These are phyloP conservation scores for Trachelus iudaicus DNA, from an alignment of 2,888 invertebrate species.

Conservation along the genomic window DNA sequence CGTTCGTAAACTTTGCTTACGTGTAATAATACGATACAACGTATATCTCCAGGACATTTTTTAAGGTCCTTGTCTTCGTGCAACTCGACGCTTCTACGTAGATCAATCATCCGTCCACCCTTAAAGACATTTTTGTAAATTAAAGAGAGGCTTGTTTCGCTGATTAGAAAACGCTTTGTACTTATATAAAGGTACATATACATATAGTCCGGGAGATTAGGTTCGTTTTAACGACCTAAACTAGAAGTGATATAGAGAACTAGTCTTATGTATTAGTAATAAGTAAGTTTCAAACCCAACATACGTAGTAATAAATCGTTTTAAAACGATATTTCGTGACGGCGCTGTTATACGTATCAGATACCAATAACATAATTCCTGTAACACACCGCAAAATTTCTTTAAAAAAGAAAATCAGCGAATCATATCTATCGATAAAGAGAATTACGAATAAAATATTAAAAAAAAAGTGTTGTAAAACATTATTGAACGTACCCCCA, in stretches of 20 bases:
- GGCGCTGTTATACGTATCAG: not conserved
- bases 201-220: not conserved
- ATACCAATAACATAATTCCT: not conserved
- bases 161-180: not conserved
- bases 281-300: not conserved
- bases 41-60: not conserved
- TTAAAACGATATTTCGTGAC: too few species aligned
- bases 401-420: not conserved
- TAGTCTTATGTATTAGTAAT: not conserved
- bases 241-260: not conserved
- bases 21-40: not conserved
- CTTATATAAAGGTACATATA: not conserved
- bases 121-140: not conserved
- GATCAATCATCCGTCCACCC: not conserved
- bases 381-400: not conserved
- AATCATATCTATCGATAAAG: not conserved
- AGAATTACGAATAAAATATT: not conserved
- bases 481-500: not conserved
- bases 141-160: not conserved
- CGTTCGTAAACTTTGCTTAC: not conserved
- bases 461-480: not conserved
- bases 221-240: not conserved
- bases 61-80: not conserved
- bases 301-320: not conserved
- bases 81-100: not conserved